Conservation (phyloP, 2,113 vertebrate species). For the Urocitellus parryii region DNA sequence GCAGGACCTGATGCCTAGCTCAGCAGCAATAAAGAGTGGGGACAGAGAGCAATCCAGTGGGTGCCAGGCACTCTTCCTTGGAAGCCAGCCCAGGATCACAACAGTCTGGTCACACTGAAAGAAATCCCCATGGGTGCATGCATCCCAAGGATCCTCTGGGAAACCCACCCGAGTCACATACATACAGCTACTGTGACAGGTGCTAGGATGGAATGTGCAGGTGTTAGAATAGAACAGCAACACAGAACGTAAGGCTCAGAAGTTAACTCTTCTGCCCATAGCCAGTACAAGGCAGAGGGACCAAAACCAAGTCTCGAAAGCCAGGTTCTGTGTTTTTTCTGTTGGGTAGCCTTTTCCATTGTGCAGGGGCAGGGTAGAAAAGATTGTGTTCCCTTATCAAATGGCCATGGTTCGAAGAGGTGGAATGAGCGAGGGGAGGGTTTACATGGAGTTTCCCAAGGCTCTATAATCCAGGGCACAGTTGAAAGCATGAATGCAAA, state of each 20-base stretch:
- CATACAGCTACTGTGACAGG: neutral
- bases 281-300: neutral
- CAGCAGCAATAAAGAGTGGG: slow-evolving; percentile 76
- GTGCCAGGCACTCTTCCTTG: neutral
- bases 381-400: neutral
- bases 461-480: neutral
- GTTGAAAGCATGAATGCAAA: neutral
- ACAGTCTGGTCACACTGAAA: neutral
- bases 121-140: neutral
- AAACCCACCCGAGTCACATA: neutral
- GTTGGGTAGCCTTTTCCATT: neutral
- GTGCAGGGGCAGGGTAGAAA: neutral
- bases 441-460: neutral
- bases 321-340: neutral
- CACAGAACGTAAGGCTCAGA: neutral
- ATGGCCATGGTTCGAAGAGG: neutral
- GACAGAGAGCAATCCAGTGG: neutral
- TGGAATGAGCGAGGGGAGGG: neutral
- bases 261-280: neutral
- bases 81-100: neutral
- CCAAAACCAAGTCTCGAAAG: neutral
- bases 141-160: neutral
- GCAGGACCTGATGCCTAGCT: slow-evolving; percentile 27
- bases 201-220: neutral
- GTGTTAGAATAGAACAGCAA: neutral